Base-by-base conservation (phyloP, 2,113 vertebrate species). In the Hippocampus zosterae region DNA sequence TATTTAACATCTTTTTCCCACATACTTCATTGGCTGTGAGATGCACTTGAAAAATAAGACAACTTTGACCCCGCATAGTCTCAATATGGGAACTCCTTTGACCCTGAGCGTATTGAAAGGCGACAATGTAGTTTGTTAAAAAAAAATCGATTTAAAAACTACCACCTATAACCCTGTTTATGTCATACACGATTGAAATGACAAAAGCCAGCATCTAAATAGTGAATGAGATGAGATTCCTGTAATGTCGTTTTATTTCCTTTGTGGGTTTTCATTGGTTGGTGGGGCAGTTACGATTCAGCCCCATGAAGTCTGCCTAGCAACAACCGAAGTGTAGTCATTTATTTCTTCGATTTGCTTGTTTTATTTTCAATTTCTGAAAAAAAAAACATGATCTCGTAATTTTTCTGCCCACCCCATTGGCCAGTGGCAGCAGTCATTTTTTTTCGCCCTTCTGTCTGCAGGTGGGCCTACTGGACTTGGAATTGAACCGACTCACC, bases 401-500 rank as follows among this genome's bases (percentile, higher is more conserved):
- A 18, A 0, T 59, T n/a, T 0, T 65, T 25, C 13, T 62, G 0
- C 8, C 5, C 21, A 1, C 50, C 50, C 6, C 50, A 52, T 66
- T 29, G 80, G 13, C 3, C 15, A 15, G 44, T 18, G 18, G 6
- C 3, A 75, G 62, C 57, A 65, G 29, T 67, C 56, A 69, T 60
- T 46, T 77, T 8, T 41, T 12, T 1, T 29, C 8, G 3, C 48
- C 13, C 81, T 16, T 59, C 25, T 59, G 29, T 68, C 5, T 21
- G 23, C 66, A 99, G 97, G 93, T 98, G 46, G 97, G 97, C 3
- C 87, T 98, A 59, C 75, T 99, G 90, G 97, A 99, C 78, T 90
- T 98, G 67, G 97, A 98, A 81, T 85, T 99, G 85, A 99, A 99
- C 79, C 94, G 94, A 27, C 89, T 98, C 82, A 99, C 97, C 62